Evolutionary conservation across 2,888 invertebrate genomes (phyloP).

Genomic region (Epinotia demarniana): DNA sequence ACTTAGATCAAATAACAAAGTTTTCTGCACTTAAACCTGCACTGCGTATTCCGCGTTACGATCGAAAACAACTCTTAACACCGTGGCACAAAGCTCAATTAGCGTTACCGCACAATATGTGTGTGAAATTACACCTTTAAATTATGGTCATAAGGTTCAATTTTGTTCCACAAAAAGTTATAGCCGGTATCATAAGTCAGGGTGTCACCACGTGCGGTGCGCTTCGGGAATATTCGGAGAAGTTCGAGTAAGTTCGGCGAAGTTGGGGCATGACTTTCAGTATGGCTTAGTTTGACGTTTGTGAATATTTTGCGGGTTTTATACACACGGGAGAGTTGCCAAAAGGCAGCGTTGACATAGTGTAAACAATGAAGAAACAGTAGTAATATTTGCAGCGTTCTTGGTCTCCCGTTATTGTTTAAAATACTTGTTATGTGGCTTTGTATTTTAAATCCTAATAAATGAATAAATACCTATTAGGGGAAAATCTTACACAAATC

Average conservation of each 20-base stretch:
- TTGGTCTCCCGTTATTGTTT: neutral
- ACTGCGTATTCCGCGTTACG: constrained; percentile 22
- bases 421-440: too few species aligned
- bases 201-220: constrained; percentile 36
- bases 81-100: neutral
- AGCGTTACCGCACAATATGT: neutral
- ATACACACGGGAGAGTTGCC: constrained; percentile 33
- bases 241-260: constrained; percentile 53
- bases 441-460: too few species aligned
- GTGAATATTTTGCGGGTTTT: constrained; percentile 41
- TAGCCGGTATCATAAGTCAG: constrained; percentile 38
- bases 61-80: constrained; percentile 16
- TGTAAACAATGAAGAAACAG: neutral
- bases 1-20: constrained; percentile 38
- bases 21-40: constrained; percentile 27
- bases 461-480: too few species aligned
- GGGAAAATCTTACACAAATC: too few species aligned
- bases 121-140: neutral
- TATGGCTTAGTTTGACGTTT: constrained; percentile 20
- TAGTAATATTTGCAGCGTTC: neutral
- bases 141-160: constrained; percentile 5
- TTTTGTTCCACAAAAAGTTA: neutral
- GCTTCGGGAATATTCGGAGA: constrained; percentile 48
- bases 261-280: constrained; percentile 48
- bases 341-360: constrained; percentile 28